Base-by-base conservation (phyloP, 2,888 invertebrate genomes). In the Mystacides longicornis region DNA sequence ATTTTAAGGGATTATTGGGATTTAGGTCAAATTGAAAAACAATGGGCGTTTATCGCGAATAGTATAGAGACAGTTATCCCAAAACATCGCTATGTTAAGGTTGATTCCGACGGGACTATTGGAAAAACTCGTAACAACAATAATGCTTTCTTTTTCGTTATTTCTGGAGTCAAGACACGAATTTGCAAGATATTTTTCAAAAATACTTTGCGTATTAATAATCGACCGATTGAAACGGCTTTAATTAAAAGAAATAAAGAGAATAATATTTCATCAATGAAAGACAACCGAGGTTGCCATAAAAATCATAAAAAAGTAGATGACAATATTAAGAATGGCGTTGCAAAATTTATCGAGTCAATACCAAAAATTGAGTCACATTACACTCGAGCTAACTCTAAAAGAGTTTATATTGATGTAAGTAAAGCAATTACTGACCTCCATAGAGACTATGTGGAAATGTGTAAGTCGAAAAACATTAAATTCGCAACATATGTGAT, bases 161-260 rank as follows among this genome's bases (percentile, higher is more conserved):
- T 7, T 7, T 7, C 5, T 27, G 27, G 11, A 27, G 11, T 7
- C 7, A 27, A 27, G 11, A 27, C 27, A 27, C 18, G 45, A 19
- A 21, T 45, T 7, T 45, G 45, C 20, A 45, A 45, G 20, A 3
- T 19, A 45, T 45, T 45, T 45, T 45, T 45, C 20, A 45, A 45
- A 19, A 45, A 45, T 19, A 45, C 45, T 19, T 21, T n/a, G n/a
- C n/a, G n/a, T n/a, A n/a, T n/a, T n/a, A n/a, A n/a, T n/a, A n/a
- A n/a, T n/a, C n/a, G 18, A 3, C 3, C 45, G 20, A 19, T 43
- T 16, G 18, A 9, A 3, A 21, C 45, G 20, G 45, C 45, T 3
- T 21, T 19, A 19, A 20, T 3, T 4, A 45, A 45, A 45, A 19
- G 4, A 45, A 45, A 3, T 3, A 14, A 45, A 3, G 14, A 3